These are phyloP conservation scores for Eretmodus cyanostictus DNA, from an alignment of 2,113 vertebrate species.

Conservation along the genomic window DNA sequence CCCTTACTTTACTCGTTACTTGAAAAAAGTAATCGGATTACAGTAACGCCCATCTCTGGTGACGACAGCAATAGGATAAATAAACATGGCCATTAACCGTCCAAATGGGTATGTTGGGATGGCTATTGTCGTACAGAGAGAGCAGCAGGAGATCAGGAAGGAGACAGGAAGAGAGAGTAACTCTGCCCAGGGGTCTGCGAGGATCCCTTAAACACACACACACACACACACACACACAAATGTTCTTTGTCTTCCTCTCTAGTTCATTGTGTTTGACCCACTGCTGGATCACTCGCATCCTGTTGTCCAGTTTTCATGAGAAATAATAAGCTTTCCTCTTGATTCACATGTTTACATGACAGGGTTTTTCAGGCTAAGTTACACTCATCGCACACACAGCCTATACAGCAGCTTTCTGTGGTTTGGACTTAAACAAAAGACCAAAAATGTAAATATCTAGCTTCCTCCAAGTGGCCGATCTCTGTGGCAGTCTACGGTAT, in stretches of 20 bases:
- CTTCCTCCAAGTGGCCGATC: background rate
- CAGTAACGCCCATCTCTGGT: background rate
- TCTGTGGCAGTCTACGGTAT: background rate
- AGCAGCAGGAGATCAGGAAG: conserved; percentile 80
- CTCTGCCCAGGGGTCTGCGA: conserved; percentile 55
- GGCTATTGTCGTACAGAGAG: conserved; percentile 80
- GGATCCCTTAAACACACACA: background rate
- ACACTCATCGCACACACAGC: background rate
- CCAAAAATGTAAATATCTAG: rapidly evolving
- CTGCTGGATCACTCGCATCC: conserved; percentile 51
- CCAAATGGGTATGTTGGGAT: conserved; percentile 62
- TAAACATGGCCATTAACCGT: conserved; percentile 49
- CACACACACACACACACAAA: background rate
- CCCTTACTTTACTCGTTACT: no score
- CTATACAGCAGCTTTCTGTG: background rate
- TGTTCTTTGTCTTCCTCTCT: conserved; percentile 64
- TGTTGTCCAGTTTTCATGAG: conserved; percentile 59
- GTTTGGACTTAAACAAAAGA: background rate
- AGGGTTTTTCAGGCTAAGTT: background rate
- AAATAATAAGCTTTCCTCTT: conserved; percentile 42
- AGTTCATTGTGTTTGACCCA: conserved; percentile 59
- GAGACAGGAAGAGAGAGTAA: conserved; percentile 95
- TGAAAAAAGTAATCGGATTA: no score
- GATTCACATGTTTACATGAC: background rate
- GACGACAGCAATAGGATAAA: conserved; percentile 58